Base-by-base conservation (phyloP, 2,888 invertebrate species). In the Athripsodes cinereus region DNA sequence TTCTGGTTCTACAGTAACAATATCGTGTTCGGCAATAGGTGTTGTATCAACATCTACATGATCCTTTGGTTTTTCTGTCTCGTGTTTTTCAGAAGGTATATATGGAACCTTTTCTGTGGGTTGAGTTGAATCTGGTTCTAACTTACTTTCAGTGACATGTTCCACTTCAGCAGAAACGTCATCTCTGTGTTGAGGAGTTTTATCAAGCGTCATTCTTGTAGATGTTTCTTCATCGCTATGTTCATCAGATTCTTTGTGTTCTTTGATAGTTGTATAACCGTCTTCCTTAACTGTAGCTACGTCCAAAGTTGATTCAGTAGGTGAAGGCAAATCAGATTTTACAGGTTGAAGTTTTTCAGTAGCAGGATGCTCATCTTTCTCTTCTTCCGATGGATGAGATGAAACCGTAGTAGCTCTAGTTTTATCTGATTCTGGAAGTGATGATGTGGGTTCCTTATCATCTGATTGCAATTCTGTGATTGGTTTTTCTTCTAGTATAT, bases 131-230 rank as follows among this genome's bases (percentile, higher is more conserved):
- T n/a, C n/a, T n/a, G n/a, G n/a, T n/a, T n/a, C n/a, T n/a, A n/a
- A n/a, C 8, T 47, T 47, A 19, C 20, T 10, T 19, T 50, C 50
- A 19, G 34, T 50, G 8, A 31, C 16, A 16, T 50, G 34, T n/a
- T 57, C 53, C 19, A 49, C 18, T 70, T 68, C 60, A 11, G 22
- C 55, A 47, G 21, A 35, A 22, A 56, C 18, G 16, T 55, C 58
- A 31, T 60, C 58, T 48, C 56, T 59, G 48, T 58, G 55, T 54
- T 53, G 49, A 48, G 59, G 55, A 55, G 51, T 35, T 34, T 61
- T 55, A 16, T 50, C 51, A 13, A 18, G 26, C 2, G 18, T 16
- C n/a, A 11, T 3, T n/a, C 16, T 11, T 19, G 48, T 22, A 2
- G 21, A n/a, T 20, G 11, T 44, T 16, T 44, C 22, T 44, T 34